These are phyloP conservation scores for Anarhynchus alexandrinus DNA, from an alignment of 2,113 vertebrate species.

Conservation along the genomic window DNA sequence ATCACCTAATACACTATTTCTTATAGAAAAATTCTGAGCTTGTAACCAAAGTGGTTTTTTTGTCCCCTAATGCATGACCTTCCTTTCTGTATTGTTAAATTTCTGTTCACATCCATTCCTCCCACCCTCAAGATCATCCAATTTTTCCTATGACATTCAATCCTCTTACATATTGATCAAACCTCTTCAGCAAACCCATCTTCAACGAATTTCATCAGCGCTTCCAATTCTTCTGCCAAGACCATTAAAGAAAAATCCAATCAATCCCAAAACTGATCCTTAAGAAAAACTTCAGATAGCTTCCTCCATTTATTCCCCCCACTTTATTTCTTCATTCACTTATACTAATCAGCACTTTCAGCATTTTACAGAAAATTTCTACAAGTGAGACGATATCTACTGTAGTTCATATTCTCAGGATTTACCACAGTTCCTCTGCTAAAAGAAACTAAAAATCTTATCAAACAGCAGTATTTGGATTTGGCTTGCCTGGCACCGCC, in stretches of 20 bases:
- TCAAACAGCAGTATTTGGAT: not conserved
- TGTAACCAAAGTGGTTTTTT: not conserved
- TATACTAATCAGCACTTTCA: not conserved
- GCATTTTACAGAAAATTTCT: not conserved
- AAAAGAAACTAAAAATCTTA: not conserved
- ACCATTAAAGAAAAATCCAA: not conserved
- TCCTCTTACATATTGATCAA: not conserved
- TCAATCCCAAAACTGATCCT: not conserved
- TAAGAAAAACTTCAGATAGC: not conserved
- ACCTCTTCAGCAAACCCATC: not conserved
- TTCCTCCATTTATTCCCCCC: not conserved
- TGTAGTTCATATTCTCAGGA: not conserved
- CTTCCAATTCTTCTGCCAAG: not conserved
- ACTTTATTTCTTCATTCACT: not conserved
- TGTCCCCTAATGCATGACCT: not conserved
- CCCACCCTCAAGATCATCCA: not conserved
- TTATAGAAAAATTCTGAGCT: not conserved
- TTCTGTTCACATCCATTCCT: not conserved
- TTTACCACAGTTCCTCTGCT: not conserved
- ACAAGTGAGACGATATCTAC: not conserved
- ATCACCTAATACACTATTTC: not conserved
- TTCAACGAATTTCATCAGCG: not conserved
- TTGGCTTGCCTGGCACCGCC: not conserved
- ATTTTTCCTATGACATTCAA: not conserved
- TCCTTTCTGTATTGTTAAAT: not conserved